Evolutionary conservation across 1,140 invertebrate genomes (phyloP), one percentile per base, ranked within the genome.

Genomic region (Venturia canescens): DNA sequence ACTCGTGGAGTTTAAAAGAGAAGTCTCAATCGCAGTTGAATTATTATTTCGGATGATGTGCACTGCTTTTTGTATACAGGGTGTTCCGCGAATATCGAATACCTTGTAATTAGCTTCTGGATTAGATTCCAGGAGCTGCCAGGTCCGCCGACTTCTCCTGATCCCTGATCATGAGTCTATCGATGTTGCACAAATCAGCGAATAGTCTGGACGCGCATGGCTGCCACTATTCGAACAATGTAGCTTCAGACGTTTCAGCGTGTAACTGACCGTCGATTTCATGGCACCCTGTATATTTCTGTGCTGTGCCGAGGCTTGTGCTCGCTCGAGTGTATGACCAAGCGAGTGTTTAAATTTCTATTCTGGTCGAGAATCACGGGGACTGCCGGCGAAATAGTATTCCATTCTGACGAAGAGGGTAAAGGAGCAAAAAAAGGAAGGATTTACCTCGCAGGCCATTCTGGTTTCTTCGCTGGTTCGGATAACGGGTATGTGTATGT

Each of bases 1-100:
- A 67, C 34, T 29, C n/a, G 50, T n/a, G 63, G 53, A 53, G 34
- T 44, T 9, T 26, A 48, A 53, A 60, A 77, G 34, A 66, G 76
- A 76, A 29, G 75, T 80, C 82, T 85, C 79, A 84, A 86, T 85
- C 83, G 80, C 74, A 84, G 80, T 81, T 82, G 84, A 82, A 82
- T 84, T 86, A 88, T 88, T 86, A 88, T 88, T 85, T 83, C 76
- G 83, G 83, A 83, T 72, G 79, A 83, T 78, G 82, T 79, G 75
- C 70, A 34, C 67, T 67, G 80, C 82, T 79, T 79, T 77, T 23
- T 31, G 23, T 53, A 11, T 23, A 57, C 38, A 5, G 38, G 38
- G 38, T 44, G 38, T 44, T 11, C 3, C 5, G 7, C 38, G 38
- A 44, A 44, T 44, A 11, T 11, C 13, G 1, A 44, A 44, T 44